Conservation (phyloP, 2,797 vertebrate species). For the Phalanger gymnotis region DNA sequence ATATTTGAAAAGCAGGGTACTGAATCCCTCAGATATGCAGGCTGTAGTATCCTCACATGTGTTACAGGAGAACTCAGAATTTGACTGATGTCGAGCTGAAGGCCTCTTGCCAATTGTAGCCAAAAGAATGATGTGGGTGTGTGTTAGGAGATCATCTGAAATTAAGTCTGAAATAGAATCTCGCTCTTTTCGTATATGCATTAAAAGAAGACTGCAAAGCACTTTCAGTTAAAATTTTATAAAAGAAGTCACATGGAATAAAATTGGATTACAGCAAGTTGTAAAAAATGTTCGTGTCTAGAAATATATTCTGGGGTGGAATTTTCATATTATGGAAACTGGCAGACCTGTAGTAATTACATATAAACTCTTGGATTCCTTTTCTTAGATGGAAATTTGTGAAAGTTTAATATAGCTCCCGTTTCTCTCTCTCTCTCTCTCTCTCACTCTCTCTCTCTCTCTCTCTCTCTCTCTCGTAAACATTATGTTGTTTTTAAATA, state of each 20-base stretch:
- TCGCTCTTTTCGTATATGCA: conserved; percentile 20
- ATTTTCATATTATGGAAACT: conserved; percentile 66
- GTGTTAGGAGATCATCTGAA: conserved; percentile 30
- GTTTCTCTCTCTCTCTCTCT: too few species aligned
- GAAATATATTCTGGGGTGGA: conserved; percentile 42
- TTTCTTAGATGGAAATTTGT: conserved; percentile 51
- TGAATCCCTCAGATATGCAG: not conserved
- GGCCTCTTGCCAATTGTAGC: conserved; percentile 6
- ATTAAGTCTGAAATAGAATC: conserved; percentile 52
- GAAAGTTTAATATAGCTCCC: conserved; percentile 35
- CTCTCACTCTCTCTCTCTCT: too few species aligned
- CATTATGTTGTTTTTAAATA: conserved; percentile 47
- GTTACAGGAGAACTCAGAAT: conserved; percentile 32
- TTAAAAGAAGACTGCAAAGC: conserved; percentile 32
- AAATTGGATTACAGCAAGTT: conserved; percentile 32
- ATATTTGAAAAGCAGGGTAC: conserved; percentile 38
- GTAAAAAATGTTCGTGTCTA: conserved; percentile 47
- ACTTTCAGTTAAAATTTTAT: conserved; percentile 52
- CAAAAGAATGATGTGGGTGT: conserved; percentile 29
- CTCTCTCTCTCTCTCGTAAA: conserved; percentile 22
- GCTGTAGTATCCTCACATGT: not conserved
- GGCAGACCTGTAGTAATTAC: conserved; percentile 32
- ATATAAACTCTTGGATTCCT: conserved; percentile 50
- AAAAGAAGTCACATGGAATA: conserved; percentile 18
- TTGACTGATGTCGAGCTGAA: conserved; percentile 28